Base-by-base conservation (phyloP, 2,888 invertebrate genomes). In the Drosophila austrosaltans region DNA sequence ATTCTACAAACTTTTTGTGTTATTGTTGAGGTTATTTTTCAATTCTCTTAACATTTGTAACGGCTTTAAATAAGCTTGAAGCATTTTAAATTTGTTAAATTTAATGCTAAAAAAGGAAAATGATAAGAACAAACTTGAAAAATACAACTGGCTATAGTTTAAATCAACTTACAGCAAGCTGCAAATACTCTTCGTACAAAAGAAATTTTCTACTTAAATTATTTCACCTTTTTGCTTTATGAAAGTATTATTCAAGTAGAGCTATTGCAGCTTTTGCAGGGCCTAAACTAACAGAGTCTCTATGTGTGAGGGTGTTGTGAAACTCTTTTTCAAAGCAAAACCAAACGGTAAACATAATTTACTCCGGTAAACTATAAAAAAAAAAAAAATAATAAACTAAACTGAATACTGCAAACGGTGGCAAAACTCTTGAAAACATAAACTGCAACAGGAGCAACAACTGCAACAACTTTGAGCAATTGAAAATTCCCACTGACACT, bases 401-500 rank as follows among this genome's bases (percentile, higher is more conserved):
- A 63, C 67, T 60, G 53, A 25, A 25, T 66, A 63, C 69, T 59
- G 53, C 75, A 63, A 67, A 63, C 69, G 62, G 72, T 65, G 65
- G 69, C 63, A 69, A 57, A 61, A 59, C 81, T 75, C 67, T 68
- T 63, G 72, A 82, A 48, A 77, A 74, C 68, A 78, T 74, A 74
- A 77, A 75, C 72, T 77, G 73, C 72, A 66, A 69, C 63, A n/a
- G 40, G 63, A 59, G n/a, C 40, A 40, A 42, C 28, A 69, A 69
- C 67, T 53, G 56, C 61, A 72, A 68, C 73, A 83, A 72, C 78
- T 76, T 75, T 66, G 69, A 87, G 81, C 87, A 77, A 87, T 83
- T 79, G 82, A 79, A 87, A 83, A 87, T 87, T 59, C 85, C 82
- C 81, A 77, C 86, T 85, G 81, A 82, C 83, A 87, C 87, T 87